Base-by-base conservation (phyloP, 2,113 vertebrate species). In the Miniopterus natalensis region DNA sequence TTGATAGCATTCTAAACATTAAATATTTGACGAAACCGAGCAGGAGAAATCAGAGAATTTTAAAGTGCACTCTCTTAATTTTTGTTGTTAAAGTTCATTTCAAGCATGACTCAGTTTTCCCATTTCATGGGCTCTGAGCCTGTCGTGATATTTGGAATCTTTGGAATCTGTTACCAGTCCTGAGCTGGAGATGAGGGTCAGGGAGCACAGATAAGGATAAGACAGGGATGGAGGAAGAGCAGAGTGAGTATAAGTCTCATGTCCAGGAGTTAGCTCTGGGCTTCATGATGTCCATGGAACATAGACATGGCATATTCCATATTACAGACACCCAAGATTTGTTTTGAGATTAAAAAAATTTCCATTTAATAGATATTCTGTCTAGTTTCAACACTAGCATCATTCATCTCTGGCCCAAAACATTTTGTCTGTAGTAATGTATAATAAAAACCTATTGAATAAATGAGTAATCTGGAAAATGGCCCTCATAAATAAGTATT, bases 251-350 rank as follows among this genome's bases (percentile, higher is more conserved):
- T 87, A 47, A 81, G 25, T 73, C 23, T 11, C 31, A 57, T 20
- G 4, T 25, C 36, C 63, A 66, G 27, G 25, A 73, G 14, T 65
- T 81, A 51, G 45, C n/a, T 74, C 68, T 71, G 59, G n/a, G n/a
- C 47, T 77, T 90, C n/a, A 77, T 65, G 42, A 59, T 92, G 88
- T 88, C 66, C 59, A 81, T 55, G 29, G 70, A 88, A 93, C 95
- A 77, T 7, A 75, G 12, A 75, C 20, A 57, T 78, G 57, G 8
- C 66, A 7, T 87, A 71, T 92, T 63, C 80, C 20, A 45, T 77
- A 13, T 95, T 90, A 42, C 53, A 59, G 70, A 84, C 18, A 42
- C 8, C 53, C 55, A 70, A 83, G 51, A 68, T 71, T 81, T 47
- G 17, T 84, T 66, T 84, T 94, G n/a, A 89, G 25, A 49, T 75